A percentile compares a stretch with the other conserved stretches of the same genome.
Conservation (phyloP, 2,888 invertebrate species). For the Pseudococcus jackbeardsleyi region DNA sequence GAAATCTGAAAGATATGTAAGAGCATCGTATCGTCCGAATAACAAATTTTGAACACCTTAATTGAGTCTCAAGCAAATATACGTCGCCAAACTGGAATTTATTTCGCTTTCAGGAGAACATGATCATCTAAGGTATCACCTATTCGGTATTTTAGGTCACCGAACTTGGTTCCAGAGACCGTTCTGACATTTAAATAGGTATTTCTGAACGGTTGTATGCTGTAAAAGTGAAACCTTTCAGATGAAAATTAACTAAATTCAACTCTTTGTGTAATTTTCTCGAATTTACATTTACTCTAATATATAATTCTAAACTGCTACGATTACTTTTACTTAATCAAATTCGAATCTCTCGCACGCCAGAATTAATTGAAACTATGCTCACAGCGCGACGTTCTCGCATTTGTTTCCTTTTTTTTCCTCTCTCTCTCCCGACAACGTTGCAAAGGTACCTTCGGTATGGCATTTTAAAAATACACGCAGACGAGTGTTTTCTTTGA, state of each 20-base stretch:
- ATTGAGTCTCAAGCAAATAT: not conserved
- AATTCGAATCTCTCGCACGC: constrained; percentile 10
- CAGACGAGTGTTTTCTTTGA: constrained; percentile 17
- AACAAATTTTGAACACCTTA: not conserved
- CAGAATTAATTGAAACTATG: constrained; percentile 13
- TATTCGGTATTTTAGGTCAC: not conserved
- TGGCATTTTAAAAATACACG: not conserved
- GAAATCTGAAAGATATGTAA: no score
- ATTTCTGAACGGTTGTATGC: not conserved
- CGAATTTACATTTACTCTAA: constrained; percentile 17
- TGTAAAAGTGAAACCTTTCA: constrained; percentile 30
- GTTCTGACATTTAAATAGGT: not conserved
- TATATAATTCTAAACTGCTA: constrained; percentile 10
- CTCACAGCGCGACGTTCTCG: not conserved
- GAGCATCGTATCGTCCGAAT: not conserved
- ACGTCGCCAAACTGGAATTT: not conserved
- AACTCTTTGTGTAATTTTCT: constrained; percentile 8
- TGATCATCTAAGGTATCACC: not conserved
- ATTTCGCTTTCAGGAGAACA: not conserved
- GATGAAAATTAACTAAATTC: constrained; percentile 25
- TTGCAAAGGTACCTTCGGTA: not conserved
- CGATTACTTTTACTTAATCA: constrained; percentile 21
- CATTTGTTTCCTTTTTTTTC: not conserved
- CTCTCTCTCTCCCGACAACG: not conserved
- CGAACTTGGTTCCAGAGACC: not conserved